A percentile compares a stretch with the other conserved stretches of the same genome.
Conservation (phyloP, 2,113 vertebrate genomes). For the Syrrhaptes paradoxus region DNA sequence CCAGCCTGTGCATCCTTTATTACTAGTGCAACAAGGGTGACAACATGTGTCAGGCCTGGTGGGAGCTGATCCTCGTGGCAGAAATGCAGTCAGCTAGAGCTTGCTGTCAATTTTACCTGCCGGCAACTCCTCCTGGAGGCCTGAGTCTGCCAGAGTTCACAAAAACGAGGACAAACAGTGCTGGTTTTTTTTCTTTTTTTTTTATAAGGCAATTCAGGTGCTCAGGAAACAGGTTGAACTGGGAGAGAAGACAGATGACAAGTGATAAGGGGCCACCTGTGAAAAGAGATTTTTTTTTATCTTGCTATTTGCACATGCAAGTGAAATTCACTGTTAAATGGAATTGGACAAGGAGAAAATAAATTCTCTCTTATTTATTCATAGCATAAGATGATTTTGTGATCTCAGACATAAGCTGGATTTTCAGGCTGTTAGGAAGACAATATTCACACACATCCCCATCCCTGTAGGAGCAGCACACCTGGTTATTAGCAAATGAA, state of each 20-base stretch:
- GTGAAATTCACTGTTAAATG: background rate
- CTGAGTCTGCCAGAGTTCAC: background rate
- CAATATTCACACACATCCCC: background rate
- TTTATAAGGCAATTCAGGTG: background rate
- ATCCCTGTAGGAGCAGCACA: background rate
- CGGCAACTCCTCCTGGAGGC: background rate
- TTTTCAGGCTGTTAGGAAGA: background rate
- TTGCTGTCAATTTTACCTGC: conserved; percentile 32
- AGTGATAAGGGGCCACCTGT: background rate
- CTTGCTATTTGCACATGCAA: background rate
- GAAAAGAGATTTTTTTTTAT: background rate
- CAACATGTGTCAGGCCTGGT: background rate
- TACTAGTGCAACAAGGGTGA: background rate
- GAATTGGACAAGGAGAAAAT: background rate
- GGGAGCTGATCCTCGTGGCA: background rate
- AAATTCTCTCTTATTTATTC: background rate
- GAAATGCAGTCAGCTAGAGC: background rate
- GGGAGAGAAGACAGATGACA: background rate
- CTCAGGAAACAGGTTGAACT: background rate
- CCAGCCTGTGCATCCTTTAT: background rate
- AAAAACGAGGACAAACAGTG: background rate
- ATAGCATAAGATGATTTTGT: background rate
- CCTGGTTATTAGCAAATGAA: background rate
- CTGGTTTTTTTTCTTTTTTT: background rate
- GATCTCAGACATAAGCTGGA: background rate